Evolutionary conservation across 2,888 invertebrate species (phyloP).

Genomic region (Bugula neritina): DNA sequence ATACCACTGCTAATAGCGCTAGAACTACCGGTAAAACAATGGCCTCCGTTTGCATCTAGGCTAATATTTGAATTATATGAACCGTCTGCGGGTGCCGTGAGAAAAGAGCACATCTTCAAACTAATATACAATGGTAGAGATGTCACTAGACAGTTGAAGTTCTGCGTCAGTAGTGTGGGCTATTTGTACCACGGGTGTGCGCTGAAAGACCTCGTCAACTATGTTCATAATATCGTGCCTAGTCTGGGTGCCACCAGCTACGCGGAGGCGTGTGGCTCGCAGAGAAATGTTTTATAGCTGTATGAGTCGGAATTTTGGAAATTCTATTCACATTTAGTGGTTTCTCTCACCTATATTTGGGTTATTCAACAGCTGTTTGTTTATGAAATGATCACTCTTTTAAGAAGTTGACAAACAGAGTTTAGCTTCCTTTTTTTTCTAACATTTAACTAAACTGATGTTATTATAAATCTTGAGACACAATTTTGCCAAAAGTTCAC

Average conservation of each 20-base stretch:
- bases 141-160: neutral
- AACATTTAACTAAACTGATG: too few species aligned
- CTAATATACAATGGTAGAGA: constrained; percentile 16
- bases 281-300: too few species aligned
- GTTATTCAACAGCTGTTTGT: neutral
- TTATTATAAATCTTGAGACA: too few species aligned
- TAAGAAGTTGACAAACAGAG: too few species aligned
- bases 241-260: neutral
- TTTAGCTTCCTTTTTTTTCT: neutral
- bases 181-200: neutral
- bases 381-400: neutral
- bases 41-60: constrained; percentile 20
- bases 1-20: constrained; percentile 9
- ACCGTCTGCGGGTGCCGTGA: neutral
- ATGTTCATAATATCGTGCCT: neutral
- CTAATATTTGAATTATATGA: constrained; percentile 13
- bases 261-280: neutral
- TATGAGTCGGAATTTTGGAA: too few species aligned
- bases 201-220: neutral
- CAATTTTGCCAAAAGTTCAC: too few species aligned
- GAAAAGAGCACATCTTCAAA: neutral
- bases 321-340: too few species aligned
- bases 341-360: too few species aligned
- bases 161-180: neutral
- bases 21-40: constrained; percentile 17